phyloP scores from a whole-genome alignment of 2,797 vertebrate species.

The Cottoperca gobio region DNA sequence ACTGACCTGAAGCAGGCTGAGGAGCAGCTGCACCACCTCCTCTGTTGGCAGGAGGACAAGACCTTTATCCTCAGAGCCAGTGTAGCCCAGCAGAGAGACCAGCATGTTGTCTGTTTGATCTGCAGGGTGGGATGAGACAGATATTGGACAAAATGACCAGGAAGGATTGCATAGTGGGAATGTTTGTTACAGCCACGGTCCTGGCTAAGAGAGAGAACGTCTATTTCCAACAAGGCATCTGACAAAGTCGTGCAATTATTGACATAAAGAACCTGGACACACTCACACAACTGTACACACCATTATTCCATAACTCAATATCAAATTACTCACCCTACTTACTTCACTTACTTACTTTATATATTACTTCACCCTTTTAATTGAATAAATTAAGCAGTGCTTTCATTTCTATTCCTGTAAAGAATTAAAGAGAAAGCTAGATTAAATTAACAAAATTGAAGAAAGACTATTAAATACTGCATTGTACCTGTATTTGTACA shows the following conservation, averaged over 20 bases:
- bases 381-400: background rate
- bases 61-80: slow-evolving; percentile 40
- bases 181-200: slow-evolving; percentile 20
- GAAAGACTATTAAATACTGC: background rate
- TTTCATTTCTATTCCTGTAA: background rate
- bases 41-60: slow-evolving; percentile 25
- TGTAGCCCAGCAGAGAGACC: slow-evolving; percentile 33
- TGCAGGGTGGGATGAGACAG: slow-evolving; percentile 4
- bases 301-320: background rate
- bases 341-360: no score
- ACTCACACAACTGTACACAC: background rate
- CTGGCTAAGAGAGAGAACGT: background rate
- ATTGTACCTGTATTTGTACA: background rate
- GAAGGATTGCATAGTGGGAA: slow-evolving; percentile 27
- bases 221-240: background rate
- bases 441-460: background rate
- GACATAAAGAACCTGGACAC: slow-evolving; percentile 4
- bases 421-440: background rate
- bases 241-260: background rate
- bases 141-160: slow-evolving; percentile 6
- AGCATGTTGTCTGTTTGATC: slow-evolving; percentile 52
- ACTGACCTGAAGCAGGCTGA: slow-evolving; percentile 40
- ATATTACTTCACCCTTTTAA: background rate
- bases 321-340: background rate
- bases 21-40: slow-evolving; percentile 63